Base-by-base conservation (phyloP, 2,797 vertebrate genomes). In the Sebastiscus tertius region DNA sequence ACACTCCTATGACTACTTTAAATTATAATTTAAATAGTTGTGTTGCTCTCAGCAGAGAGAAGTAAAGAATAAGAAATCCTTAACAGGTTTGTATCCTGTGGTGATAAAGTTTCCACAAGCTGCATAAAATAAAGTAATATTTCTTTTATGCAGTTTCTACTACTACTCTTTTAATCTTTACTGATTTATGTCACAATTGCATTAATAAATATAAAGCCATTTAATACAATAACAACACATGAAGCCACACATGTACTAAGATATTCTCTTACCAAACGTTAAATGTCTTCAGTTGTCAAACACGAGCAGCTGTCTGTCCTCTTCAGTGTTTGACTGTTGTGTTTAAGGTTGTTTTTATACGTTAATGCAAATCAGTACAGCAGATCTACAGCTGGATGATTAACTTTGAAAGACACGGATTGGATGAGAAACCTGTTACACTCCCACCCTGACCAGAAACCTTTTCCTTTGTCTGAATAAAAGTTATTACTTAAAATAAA, bases 321-420 rank as follows among this genome's bases (percentile, higher is more conserved):
- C 63, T 65, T 7, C 54, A 33, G 9, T 3, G 29, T 66, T 33
- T 20, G 13, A 56, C 36, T 46, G 52, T 59, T 29, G 26, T 39
- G 71, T 64, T 8, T 39, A 12, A 62, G 22, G 55, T 8, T 65
- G 27, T 71, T 79, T 77, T 79, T 68, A 75, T 67, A 60, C 3
- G 4, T 27, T 20, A 0, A 88, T 86, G 54, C 52, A 82, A 82
- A 86, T 77, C 20, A 72, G 56, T 2, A 13, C 60, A 72, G 29
- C 14, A 8, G 34, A 62, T 8, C 2, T 22, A 36, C 11, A 5
- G 56, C 4, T 58, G 54, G 22, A 11, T 13, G 20, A 63, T 56
- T 34, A 2, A n/a, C 24, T 65, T 64, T 55, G 5, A 68, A 34
- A 6, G 20, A 36, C 9, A 11, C 16, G 22, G 64, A 75, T 11